These are phyloP conservation scores for Ephydatia muelleri DNA, from an alignment of 37 sponge, comb jelly and placozoan species.

Conservation along the genomic window DNA sequence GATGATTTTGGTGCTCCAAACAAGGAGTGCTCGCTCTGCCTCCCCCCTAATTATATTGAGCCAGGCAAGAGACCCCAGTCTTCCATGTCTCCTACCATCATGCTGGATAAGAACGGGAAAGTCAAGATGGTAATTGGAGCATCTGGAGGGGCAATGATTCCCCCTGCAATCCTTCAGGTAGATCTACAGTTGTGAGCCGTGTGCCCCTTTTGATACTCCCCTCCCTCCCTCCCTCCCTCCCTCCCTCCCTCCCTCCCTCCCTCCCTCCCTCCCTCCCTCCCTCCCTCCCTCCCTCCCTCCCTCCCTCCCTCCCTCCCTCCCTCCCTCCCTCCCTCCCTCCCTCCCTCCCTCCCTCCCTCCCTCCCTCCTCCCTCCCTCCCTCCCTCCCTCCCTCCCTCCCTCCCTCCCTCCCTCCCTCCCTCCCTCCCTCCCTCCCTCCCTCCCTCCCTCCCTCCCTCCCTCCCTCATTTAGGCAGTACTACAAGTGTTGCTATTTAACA, in stretches of 20 bases:
- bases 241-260: background rate
- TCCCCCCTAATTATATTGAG: constrained; percentile 57
- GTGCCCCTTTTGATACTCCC: background rate
- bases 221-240: constrained; percentile 4
- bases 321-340: background rate
- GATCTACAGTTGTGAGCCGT: background rate
- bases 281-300: too few relatives aligned
- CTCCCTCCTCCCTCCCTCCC: too few relatives aligned
- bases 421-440: too few relatives aligned
- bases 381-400: too few relatives aligned
- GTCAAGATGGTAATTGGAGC: constrained; percentile 84
- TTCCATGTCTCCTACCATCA: constrained; percentile 78
- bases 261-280: too few relatives aligned
- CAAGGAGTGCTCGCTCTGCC: constrained; percentile 12
- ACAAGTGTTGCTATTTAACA: constrained; percentile 50
- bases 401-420: too few relatives aligned
- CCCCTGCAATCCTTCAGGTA: constrained; percentile 72
- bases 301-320: too few relatives aligned
- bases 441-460: background rate
- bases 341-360: background rate
- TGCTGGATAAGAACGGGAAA: constrained; percentile 34
- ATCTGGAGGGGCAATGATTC: constrained; percentile 88
- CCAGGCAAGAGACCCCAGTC: constrained; percentile 86
- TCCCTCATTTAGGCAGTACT: constrained; percentile 51
- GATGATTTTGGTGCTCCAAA: constrained; percentile 81